phyloP scores from a whole-genome alignment of 2,113 vertebrate genomes.

The Odontesthes bonariensis region DNA sequence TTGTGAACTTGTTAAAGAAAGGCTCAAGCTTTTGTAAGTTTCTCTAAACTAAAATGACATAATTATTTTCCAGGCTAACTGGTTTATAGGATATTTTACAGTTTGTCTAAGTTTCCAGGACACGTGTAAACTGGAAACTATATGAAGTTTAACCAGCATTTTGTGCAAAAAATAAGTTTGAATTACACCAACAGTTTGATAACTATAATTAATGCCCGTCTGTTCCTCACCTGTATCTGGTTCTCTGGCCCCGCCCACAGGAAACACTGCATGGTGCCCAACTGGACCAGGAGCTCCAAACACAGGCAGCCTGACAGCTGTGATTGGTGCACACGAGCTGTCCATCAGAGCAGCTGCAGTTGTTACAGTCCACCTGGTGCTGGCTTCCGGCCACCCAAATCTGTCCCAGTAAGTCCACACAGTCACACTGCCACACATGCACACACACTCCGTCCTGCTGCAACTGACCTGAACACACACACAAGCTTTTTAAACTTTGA shows the following conservation, averaged over 20 bases:
- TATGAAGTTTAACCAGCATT: no score
- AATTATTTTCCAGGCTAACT: no score
- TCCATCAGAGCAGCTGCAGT: constrained; percentile 87
- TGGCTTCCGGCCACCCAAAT: constrained; percentile 88
- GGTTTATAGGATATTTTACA: no score
- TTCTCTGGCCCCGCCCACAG: constrained; percentile 83
- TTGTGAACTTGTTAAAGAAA: no score
- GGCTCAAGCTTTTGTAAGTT: no score
- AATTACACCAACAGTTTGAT: neutral
- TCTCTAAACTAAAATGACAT: no score
- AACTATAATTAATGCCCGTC: neutral
- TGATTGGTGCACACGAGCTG: constrained; percentile 82
- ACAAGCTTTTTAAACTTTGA: neutral
- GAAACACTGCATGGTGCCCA: constrained; percentile 88
- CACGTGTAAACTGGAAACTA: no score
- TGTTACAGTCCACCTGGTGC: constrained; percentile 84
- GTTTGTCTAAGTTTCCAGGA: no score
- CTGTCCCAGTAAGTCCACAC: constrained; percentile 83
- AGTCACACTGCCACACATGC: constrained; percentile 86
- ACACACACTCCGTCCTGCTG: constrained; percentile 87
- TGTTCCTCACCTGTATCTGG: constrained; percentile 85
- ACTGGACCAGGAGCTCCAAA: constrained; percentile 90
- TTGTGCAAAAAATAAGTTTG: no score
- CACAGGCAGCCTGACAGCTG: constrained; percentile 80
- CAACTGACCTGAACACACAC: constrained; percentile 76